phyloP scores from a whole-genome alignment of 1,140 invertebrate species.

The Hormaphis cornu region DNA sequence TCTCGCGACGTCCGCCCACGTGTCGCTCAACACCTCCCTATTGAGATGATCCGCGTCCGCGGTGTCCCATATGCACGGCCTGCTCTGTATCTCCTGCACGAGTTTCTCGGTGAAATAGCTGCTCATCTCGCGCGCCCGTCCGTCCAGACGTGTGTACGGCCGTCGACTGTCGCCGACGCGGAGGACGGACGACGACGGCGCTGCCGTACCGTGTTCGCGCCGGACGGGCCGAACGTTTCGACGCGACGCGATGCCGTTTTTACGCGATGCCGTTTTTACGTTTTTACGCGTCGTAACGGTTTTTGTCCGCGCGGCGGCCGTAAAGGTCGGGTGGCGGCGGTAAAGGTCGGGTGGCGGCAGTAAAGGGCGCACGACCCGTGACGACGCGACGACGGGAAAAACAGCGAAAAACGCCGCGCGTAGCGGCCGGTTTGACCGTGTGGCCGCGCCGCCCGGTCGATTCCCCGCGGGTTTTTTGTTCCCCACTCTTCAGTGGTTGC shows the following conservation, averaged over 20 bases:
- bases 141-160: not conserved
- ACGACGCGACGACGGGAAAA: not conserved
- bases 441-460: conserved; percentile 16
- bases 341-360: not conserved
- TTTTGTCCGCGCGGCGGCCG: not conserved
- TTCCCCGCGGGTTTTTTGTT: not conserved
- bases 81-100: not conserved
- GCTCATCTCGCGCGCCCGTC: not conserved
- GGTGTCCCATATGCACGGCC: conserved; percentile 20
- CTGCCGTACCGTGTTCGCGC: not conserved
- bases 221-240: conserved; percentile 10
- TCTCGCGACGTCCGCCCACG: not conserved
- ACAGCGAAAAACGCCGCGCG: not conserved
- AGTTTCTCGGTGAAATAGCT: conserved; percentile 24
- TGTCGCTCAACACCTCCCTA: not conserved
- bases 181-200: not conserved
- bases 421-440: conserved; percentile 26
- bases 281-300: too few relatives aligned
- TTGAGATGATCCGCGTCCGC: conserved; percentile 19
- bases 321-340: not conserved
- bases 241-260: too few relatives aligned
- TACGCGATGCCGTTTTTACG: too few relatives aligned
- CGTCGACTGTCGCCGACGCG: not conserved
- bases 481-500: not conserved
- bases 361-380: not conserved